Base-by-base conservation (phyloP, 1,140 invertebrate species). In the Hestina assimilis region DNA sequence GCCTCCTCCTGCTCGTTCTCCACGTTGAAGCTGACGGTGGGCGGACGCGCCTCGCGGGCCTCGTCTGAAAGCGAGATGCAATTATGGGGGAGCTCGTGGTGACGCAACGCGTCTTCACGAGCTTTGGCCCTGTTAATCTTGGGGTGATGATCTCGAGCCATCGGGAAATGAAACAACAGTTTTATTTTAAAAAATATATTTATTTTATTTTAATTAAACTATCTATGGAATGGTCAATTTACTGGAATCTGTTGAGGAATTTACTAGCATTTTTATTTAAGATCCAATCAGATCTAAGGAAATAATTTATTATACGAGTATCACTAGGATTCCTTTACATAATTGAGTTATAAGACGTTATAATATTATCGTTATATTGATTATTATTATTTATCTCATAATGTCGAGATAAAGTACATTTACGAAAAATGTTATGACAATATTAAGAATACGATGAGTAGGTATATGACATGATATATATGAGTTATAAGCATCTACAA, bases 21-120 rank as follows among this genome's bases (percentile, higher is more conserved):
- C 8, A 84, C 77, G 64, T 64, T 79, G 69, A 84, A 84, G 62
- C 77, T 82, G 72, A 84, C 81, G 63, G 69, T 66, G 64, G 78
- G 76, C 48, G 75, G 64, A 47, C 42, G 64, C 7, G 63, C 53
- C 48, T 54, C 41, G 29, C 61, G 31, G 29, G 64, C 19, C 61
- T 65, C 33, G 54, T 19, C 48, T 69, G 71, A 56, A 66, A 63
- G 50, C 59, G 48, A 66, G 47, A 33, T 47, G 23, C 59, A 43
- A 63, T 62, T 56, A 41, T 55, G 57, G 35, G 46, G 53, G 52
- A 58, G 62, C 59, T 38, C 66, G 61, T 56, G 59, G 56, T 59
- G 65, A 43, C 41, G 21, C 38, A 41, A 31, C 52, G 64, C 60
- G 62, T 4, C 35, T 35, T 8, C 20, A 14, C 43, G 52, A 5